Percentiles rank a stretch among this genome's conserved stretches.
Evolutionary conservation across 2,888 invertebrate genomes (phyloP).

Genomic region (Acleris cristana): DNA sequence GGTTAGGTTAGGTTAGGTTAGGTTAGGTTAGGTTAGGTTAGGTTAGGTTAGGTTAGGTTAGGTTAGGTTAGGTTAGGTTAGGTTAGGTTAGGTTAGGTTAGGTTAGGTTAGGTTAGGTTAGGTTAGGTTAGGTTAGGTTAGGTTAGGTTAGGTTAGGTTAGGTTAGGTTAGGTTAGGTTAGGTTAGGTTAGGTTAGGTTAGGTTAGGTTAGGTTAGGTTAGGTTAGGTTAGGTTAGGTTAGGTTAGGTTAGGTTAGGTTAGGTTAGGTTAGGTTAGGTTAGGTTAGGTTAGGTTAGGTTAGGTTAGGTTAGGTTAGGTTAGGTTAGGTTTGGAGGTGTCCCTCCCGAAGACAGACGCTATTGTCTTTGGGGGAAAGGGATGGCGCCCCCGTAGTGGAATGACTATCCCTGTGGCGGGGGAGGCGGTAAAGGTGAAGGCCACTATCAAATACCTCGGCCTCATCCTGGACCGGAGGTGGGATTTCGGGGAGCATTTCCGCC

Average conservation of each 20-base stretch:
- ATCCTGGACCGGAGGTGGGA: too few species aligned
- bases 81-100: slow-evolving; percentile 41
- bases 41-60: slow-evolving; percentile 51
- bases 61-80: slow-evolving; percentile 42
- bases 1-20: slow-evolving; percentile 53
- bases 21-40: slow-evolving; percentile 56
- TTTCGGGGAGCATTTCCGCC: too few species aligned
- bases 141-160: slow-evolving; percentile 41
- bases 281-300: slow-evolving; percentile 32
- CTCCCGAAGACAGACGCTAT: too few species aligned
- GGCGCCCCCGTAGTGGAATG: too few species aligned
- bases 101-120: slow-evolving; percentile 41
- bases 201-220: slow-evolving; percentile 41
- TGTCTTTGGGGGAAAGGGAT: too few species aligned
- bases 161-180: slow-evolving; percentile 41
- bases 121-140: slow-evolving; percentile 39
- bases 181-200: slow-evolving; percentile 42
- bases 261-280: slow-evolving; percentile 40
- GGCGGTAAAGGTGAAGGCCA: too few species aligned
- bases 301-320: slow-evolving; percentile 27
- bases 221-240: slow-evolving; percentile 41
- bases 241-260: slow-evolving; percentile 40
- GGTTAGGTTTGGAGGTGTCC: too few species aligned
- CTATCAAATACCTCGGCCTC: too few species aligned
- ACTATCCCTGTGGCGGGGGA: too few species aligned